Evolutionary conservation across 2,888 invertebrate species (phyloP).

Genomic region (Elegia similella): DNA sequence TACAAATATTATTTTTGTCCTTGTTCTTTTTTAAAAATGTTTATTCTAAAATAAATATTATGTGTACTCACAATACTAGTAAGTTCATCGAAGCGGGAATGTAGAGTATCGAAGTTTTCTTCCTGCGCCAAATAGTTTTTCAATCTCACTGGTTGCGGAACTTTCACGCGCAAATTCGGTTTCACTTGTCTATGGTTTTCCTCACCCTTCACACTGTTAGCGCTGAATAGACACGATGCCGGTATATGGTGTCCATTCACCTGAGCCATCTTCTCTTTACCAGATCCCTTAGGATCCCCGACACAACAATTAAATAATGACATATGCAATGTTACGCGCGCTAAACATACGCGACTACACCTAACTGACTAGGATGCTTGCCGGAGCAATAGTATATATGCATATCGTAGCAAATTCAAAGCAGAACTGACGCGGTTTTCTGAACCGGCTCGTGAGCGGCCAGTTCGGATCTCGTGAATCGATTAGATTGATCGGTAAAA

Average conservation of each 20-base stretch:
- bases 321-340: slow-evolving; percentile 39
- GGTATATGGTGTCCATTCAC: slow-evolving; percentile 46
- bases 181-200: slow-evolving; percentile 47
- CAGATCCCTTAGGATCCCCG: slow-evolving; percentile 33
- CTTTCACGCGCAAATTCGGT: slow-evolving; percentile 59
- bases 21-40: no score
- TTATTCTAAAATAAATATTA: neutral
- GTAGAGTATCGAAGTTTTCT: slow-evolving; percentile 59
- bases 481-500: slow-evolving; percentile 19
- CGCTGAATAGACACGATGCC: slow-evolving; percentile 55
- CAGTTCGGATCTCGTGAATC: slow-evolving; percentile 15
- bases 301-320: slow-evolving; percentile 44
- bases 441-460: slow-evolving; percentile 38
- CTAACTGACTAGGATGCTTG: slow-evolving; percentile 1
- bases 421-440: slow-evolving; percentile 50
- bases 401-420: slow-evolving; percentile 48
- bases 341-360: slow-evolving; percentile 19
- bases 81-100: slow-evolving; percentile 55
- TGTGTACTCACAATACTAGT: slow-evolving; percentile 56
- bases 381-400: slow-evolving; percentile 61
- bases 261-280: slow-evolving; percentile 44
- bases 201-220: slow-evolving; percentile 51
- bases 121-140: slow-evolving; percentile 52
- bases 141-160: slow-evolving; percentile 63
- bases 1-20: no score